These are phyloP conservation scores for Aphelocoma californica DNA, from an alignment of 2,797 vertebrate genomes.

Conservation along the genomic window DNA sequence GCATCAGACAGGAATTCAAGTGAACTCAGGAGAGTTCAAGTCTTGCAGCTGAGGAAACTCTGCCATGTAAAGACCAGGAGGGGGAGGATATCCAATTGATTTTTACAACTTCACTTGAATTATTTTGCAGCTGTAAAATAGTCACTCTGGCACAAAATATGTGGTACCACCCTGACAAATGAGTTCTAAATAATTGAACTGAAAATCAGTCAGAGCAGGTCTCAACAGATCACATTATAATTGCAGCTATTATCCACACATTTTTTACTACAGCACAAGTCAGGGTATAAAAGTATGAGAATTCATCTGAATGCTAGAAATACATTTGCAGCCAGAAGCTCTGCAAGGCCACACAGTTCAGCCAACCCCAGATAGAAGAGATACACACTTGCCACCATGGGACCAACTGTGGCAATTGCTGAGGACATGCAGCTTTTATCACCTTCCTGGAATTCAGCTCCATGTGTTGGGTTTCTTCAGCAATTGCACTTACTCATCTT, in stretches of 20 bases:
- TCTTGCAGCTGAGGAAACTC: neutral
- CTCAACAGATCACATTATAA: neutral
- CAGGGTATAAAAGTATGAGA: neutral
- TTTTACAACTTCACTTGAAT: neutral
- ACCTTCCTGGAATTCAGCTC: neutral
- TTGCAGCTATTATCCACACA: constrained; percentile 22
- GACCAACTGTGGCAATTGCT: neutral
- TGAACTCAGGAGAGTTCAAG: neutral
- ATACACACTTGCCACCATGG: rapidly evolving
- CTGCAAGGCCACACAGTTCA: neutral
- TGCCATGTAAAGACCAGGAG: neutral
- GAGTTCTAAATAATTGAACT: constrained; percentile 42
- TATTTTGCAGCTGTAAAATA: neutral
- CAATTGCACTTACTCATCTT: neutral
- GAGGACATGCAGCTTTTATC: neutral
- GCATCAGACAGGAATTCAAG: neutral
- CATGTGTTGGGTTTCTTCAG: neutral
- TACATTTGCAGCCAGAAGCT: neutral
- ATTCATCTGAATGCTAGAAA: neutral
- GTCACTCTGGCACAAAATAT: neutral
- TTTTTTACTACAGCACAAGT: constrained; percentile 12
- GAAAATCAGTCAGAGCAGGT: constrained; percentile 3
- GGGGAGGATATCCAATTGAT: neutral
- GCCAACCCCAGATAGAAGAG: neutral
- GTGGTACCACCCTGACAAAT: constrained; percentile 15